These are phyloP conservation scores for Calliphora vicina DNA, from an alignment of 1,140 invertebrate genomes.

Conservation along the genomic window DNA sequence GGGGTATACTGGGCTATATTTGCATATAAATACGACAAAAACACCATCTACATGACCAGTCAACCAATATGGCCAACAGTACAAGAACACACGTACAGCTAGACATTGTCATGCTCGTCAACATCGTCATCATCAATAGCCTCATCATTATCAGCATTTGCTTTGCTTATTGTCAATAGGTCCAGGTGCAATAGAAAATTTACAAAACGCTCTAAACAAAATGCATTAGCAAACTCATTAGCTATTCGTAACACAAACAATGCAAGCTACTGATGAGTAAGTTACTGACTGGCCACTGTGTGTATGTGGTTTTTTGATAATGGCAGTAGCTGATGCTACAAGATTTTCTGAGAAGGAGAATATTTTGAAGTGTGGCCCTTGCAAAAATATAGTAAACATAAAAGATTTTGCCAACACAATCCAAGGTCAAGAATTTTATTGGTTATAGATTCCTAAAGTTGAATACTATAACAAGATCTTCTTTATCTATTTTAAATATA, in stretches of 20 bases:
- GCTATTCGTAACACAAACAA: constrained; percentile 30
- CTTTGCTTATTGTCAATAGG: constrained; percentile 18
- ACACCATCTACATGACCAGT: neutral
- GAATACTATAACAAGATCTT: no score
- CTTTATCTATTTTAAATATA: no score
- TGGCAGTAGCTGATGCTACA: neutral
- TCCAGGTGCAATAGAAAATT: constrained; percentile 26
- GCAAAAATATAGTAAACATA: neutral
- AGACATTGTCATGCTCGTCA: neutral
- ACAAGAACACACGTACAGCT: neutral
- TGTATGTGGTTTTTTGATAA: neutral
- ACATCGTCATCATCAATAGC: constrained; percentile 1
- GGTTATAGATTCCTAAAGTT: no score
- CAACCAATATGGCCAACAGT: neutral
- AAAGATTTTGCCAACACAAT: no score
- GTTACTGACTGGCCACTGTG: neutral
- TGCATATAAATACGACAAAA: neutral
- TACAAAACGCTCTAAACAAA: neutral
- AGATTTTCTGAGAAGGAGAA: no score
- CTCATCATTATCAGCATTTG: constrained; percentile 25
- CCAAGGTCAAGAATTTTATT: no score
- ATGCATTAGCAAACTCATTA: constrained; percentile 26
- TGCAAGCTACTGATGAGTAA: constrained; percentile 18
- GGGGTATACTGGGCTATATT: neutral
- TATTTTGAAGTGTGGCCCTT: neutral